Percentiles rank a stretch among this genome's conserved stretches.
These are phyloP conservation scores for Callospermophilus lateralis DNA, from an alignment of 2,113 vertebrate species.

Conservation along the genomic window DNA sequence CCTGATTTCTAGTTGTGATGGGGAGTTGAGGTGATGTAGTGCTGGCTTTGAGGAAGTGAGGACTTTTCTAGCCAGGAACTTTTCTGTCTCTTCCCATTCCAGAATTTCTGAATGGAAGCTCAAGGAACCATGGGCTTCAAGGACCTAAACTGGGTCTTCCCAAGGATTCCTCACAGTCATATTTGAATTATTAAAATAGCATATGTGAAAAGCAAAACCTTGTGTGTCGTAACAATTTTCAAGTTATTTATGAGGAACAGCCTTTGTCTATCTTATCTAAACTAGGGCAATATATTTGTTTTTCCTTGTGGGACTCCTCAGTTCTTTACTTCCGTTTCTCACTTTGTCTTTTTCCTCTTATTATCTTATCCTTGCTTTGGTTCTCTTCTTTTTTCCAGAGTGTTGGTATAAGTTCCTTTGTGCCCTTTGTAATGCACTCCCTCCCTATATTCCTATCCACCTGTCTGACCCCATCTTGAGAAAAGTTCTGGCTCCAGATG, in stretches of 20 bases:
- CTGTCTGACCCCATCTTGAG: neutral
- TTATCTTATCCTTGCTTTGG: neutral
- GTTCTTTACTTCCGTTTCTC: neutral
- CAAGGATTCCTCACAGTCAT: conserved; percentile 55
- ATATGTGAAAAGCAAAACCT: conserved; percentile 66
- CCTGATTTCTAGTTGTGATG: neutral
- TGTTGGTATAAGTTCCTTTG: neutral
- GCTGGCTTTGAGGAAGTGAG: conserved; percentile 31
- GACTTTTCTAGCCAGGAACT: conserved; percentile 15
- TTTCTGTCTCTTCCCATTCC: neutral
- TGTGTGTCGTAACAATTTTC: conserved; percentile 47
- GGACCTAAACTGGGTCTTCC: conserved; percentile 56
- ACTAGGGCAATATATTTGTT: neutral
- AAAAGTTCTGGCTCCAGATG: neutral
- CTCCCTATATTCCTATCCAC: neutral
- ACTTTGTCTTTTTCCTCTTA: conserved; percentile 13
- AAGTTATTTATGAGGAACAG: conserved; percentile 61
- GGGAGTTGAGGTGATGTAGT: neutral
- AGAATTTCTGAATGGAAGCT: conserved; percentile 33
- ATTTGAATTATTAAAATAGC: conserved; percentile 72
- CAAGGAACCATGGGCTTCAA: conserved; percentile 39
- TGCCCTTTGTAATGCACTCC: neutral
- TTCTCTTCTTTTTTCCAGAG: neutral
- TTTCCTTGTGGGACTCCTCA: neutral
- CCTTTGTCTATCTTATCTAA: neutral